Evolutionary conservation across 2,113 vertebrate species (phyloP), one percentile per base, ranked within the genome.

Genomic region (Oreocharis arfaki): DNA sequence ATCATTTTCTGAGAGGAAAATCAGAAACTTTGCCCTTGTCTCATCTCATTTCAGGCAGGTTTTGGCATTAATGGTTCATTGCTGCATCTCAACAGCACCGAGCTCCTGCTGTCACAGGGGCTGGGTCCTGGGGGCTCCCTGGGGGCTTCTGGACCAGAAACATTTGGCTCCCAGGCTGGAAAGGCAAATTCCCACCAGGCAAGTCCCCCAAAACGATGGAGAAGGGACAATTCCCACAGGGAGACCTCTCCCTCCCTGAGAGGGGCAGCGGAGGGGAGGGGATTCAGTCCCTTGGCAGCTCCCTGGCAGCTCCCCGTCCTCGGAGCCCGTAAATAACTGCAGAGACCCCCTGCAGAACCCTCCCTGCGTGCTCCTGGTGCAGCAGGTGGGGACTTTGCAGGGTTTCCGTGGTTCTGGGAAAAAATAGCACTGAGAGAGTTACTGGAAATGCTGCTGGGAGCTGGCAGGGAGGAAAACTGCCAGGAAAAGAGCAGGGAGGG

Each of bases 131-230:
- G 7, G 39, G 47, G 15, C 30, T 74, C 15, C 7, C 3, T 49
- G 47, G 44, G 32, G 23, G 28, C 41, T 88, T 60, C 59, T 77
- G 68, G 50, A 50, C 15, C 28, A 65, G 39, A 49, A 57, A 5
- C 2, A 1, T 57, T 59, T 63, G 23, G 28, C 11, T 79, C 8
- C 22, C 20, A 11, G 52, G 12, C 16, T 75, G 33, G 63, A 64
- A 57, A 28, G 59, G n/a, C 17, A 16, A 35, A 16, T 47, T 65
- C 83, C 15, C 30, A 21, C 8, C 17, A 18, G 12, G 22, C 23
- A 7, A 9, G 3, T 3, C 11, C 17, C 16, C 32, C 21, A 60
- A 18, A 59, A 22, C 0, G 0, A 23, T 41, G 52, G 64, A 73
- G 39, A 8, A 32, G 46, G 28, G 22, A 11, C 68, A 33, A 1